Percentiles rank a stretch among this genome's conserved stretches.
phyloP scores from a whole-genome alignment of 2,797 vertebrate species.

The Anguilla anguilla region DNA sequence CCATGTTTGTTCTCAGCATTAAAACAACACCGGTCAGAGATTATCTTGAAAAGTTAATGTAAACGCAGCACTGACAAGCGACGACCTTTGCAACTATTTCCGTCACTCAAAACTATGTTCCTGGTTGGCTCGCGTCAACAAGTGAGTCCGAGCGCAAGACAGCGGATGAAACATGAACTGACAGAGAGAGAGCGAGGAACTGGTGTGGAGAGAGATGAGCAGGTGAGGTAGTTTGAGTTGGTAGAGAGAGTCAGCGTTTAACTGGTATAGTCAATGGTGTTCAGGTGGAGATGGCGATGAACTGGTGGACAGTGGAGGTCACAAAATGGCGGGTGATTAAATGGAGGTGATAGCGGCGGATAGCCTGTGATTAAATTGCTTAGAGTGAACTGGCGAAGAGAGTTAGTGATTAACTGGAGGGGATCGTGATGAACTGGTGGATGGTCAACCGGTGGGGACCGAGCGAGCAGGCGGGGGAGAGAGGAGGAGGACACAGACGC shows the following conservation, averaged over 20 bases:
- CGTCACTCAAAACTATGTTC: not conserved
- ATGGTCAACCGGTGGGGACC: slow-evolving; percentile 33
- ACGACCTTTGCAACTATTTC: not conserved
- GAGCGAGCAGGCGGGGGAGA: slow-evolving; percentile 59
- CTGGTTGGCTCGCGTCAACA: not conserved
- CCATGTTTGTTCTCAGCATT: not conserved
- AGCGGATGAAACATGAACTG: not conserved
- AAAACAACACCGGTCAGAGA: not conserved
- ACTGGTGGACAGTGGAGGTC: not conserved
- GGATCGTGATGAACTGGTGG: not conserved
- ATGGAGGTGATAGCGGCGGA: not conserved
- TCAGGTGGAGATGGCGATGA: not conserved
- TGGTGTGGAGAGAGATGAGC: not conserved
- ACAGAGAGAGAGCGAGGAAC: not conserved
- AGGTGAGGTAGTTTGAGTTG: not conserved
- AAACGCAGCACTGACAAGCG: not conserved
- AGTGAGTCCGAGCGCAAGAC: not conserved
- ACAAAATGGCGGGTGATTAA: not conserved
- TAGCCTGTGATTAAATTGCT: not conserved
- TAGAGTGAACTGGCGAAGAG: not conserved
- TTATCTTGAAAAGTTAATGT: not conserved
- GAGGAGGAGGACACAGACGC: not conserved
- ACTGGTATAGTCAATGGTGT: not conserved
- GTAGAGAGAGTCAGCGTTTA: not conserved
- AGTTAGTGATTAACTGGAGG: not conserved